Evolutionary conservation across 2,113 vertebrate genomes (phyloP).

Genomic region (Chroicocephalus ridibundus): DNA sequence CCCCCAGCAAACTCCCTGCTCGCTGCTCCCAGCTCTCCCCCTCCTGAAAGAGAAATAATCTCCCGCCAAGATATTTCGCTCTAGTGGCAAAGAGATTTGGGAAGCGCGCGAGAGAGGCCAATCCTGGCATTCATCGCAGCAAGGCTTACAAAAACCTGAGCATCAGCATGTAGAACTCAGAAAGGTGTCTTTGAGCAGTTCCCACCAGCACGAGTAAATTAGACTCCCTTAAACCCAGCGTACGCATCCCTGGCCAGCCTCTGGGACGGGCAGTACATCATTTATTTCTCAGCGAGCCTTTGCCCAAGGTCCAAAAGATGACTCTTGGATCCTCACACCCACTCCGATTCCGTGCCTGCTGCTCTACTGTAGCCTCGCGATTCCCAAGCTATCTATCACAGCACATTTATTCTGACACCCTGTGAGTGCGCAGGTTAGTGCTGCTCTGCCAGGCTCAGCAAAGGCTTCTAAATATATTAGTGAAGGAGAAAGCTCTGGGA

Average conservation of each 20-base stretch:
- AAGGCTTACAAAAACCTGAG: background rate
- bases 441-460: conserved; percentile 48
- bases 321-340: background rate
- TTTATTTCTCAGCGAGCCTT: background rate
- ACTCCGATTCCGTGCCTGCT: background rate
- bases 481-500: conserved; percentile 41
- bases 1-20: background rate
- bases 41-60: background rate
- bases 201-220: background rate
- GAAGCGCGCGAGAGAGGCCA: background rate
- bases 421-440: background rate
- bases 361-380: background rate
- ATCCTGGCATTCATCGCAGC: background rate
- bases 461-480: conserved; percentile 57
- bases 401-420: conserved; percentile 23
- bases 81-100: background rate
- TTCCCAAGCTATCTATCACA: background rate
- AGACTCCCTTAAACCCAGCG: background rate
- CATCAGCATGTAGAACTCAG: background rate
- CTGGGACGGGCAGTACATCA: background rate
- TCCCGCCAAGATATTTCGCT: background rate
- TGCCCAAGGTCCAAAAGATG: background rate
- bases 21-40: background rate
- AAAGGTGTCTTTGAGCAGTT: background rate
- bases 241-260: background rate